These are phyloP conservation scores for Sternotherus odoratus DNA, from an alignment of 2,797 vertebrate genomes.

Conservation along the genomic window DNA sequence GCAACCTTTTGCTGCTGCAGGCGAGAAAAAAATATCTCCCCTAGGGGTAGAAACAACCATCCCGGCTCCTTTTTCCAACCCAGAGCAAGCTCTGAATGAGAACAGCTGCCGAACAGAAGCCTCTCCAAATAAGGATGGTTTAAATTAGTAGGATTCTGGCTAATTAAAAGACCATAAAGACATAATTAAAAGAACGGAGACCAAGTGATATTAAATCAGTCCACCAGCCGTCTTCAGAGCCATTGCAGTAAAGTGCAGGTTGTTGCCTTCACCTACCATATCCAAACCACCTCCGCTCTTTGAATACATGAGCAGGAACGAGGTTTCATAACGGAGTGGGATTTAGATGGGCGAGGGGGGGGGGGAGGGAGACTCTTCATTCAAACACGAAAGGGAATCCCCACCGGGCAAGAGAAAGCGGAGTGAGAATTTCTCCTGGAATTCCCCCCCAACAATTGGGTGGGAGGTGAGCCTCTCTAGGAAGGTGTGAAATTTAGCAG, in stretches of 20 bases:
- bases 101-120: constrained; percentile 74
- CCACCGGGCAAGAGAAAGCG: rapidly evolving
- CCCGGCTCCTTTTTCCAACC: constrained; percentile 41
- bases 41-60: constrained; percentile 52
- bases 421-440: neutral
- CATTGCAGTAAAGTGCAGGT: neutral
- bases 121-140: constrained; percentile 52
- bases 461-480: neutral
- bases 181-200: constrained; percentile 73
- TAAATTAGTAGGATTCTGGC: constrained; percentile 73
- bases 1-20: constrained; percentile 62
- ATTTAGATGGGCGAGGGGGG: neutral
- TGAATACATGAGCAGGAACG: rapidly evolving
- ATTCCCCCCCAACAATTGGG: neutral
- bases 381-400: neutral
- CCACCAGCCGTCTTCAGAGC: constrained; percentile 32
- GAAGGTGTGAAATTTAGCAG: neutral
- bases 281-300: neutral
- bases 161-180: constrained; percentile 79
- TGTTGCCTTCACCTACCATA: neutral
- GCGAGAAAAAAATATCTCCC: constrained; percentile 68
- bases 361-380: neutral
- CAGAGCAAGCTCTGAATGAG: constrained; percentile 58
- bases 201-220: constrained; percentile 66
- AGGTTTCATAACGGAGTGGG: neutral